These are phyloP conservation scores for Euglossa dilemma DNA, from an alignment of 1,140 invertebrate genomes.

Conservation along the genomic window DNA sequence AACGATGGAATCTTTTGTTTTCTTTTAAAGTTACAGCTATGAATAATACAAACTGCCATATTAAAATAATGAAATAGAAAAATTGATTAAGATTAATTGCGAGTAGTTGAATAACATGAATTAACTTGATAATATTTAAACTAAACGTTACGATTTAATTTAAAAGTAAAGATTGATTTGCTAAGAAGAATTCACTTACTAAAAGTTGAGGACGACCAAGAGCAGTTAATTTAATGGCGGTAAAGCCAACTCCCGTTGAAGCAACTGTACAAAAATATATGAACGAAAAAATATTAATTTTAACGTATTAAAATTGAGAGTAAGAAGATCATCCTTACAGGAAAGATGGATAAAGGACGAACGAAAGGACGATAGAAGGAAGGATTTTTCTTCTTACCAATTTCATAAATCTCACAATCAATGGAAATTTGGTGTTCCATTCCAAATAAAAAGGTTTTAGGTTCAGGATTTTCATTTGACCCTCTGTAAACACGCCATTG, in stretches of 20 bases:
- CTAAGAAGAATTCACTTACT: conserved; percentile 82
- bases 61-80: neutral
- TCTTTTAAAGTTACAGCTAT: neutral
- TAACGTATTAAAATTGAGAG: neutral
- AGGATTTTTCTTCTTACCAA: conserved; percentile 57
- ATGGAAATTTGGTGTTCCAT: conserved; percentile 24
- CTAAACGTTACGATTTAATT: neutral
- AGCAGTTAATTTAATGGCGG: conserved; percentile 98
- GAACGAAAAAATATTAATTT: neutral
- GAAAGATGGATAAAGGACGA: neutral
- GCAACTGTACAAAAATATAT: conserved; percentile 86
- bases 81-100: neutral
- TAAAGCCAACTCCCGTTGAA: conserved; percentile 97
- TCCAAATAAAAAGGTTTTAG: conserved; percentile 43
- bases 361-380: neutral
- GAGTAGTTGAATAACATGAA: neutral
- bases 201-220: conserved; percentile 97
- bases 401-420: conserved; percentile 45
- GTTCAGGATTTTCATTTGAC: conserved; percentile 48
- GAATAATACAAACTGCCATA: neutral
- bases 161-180: neutral
- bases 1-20: neutral
- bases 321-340: neutral
- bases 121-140: no score
- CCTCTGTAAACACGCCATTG: conserved; percentile 51